Percentiles rank a stretch among this genome's conserved stretches.
Evolutionary conservation across 2,888 invertebrate species (phyloP).

Genomic region (Morpho helenor): DNA sequence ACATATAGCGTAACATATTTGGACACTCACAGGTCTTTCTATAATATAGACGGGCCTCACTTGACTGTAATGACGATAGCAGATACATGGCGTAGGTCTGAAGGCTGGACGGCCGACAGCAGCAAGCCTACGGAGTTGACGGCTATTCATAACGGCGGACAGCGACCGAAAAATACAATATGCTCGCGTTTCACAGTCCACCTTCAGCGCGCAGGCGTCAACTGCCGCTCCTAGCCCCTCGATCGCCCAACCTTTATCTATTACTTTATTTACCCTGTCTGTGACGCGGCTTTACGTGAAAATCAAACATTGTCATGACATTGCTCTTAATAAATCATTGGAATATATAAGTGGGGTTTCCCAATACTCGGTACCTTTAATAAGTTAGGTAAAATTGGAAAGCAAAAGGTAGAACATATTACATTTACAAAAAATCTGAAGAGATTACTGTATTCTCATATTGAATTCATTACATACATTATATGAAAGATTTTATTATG

Average conservation of each 20-base stretch:
- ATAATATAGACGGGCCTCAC: slow-evolving; percentile 70
- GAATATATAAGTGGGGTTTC: background rate
- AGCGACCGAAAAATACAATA: slow-evolving; percentile 32
- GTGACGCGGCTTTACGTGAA: slow-evolving; percentile 48
- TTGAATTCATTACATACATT: background rate
- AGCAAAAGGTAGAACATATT: too few species aligned
- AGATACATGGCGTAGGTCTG: slow-evolving; percentile 42
- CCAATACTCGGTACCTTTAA: background rate
- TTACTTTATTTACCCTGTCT: slow-evolving; percentile 46
- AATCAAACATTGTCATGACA: slow-evolving; percentile 30
- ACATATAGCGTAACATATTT: slow-evolving; percentile 37
- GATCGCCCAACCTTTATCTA: slow-evolving; percentile 50
- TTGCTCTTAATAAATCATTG: slow-evolving; percentile 1
- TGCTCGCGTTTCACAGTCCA: slow-evolving; percentile 47
- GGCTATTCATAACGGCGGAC: slow-evolving; percentile 53
- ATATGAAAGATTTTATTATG: background rate
- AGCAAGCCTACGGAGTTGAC: slow-evolving; percentile 59
- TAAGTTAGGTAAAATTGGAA: too few species aligned
- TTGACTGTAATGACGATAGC: slow-evolving; percentile 63
- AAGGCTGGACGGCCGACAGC: slow-evolving; percentile 38
- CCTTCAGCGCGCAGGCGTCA: slow-evolving; percentile 60
- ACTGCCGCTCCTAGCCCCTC: slow-evolving; percentile 48
- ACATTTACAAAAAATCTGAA: too few species aligned
- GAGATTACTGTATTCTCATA: background rate
- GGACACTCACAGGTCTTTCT: slow-evolving; percentile 65